Conservation (phyloP, 2,797 vertebrate species). For the Cyprinodon diabolis region DNA sequence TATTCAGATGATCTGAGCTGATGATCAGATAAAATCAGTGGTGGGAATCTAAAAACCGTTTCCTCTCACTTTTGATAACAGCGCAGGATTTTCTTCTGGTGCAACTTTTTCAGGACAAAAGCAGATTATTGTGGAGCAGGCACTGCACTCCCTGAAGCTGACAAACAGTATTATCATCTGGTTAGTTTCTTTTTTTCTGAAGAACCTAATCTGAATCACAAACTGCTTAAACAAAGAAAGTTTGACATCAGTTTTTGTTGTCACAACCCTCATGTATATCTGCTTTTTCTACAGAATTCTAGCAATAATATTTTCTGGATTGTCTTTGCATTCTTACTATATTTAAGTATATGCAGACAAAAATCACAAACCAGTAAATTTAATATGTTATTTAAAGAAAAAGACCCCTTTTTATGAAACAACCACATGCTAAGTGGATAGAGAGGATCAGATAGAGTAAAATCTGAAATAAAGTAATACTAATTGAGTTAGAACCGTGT, state of each 20-base stretch:
- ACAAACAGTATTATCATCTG: neutral
- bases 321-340: too few relatives aligned
- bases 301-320: neutral
- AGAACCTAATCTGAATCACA: constrained; percentile 2
- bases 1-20: neutral
- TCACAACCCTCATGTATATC: neutral
- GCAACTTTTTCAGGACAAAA: neutral
- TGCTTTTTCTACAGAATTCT: neutral
- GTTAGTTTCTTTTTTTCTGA: neutral
- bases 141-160: neutral
- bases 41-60: neutral
- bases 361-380: neutral
- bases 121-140: neutral
- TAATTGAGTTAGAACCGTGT: neutral
- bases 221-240: neutral
- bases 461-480: neutral
- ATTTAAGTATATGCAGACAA: neutral
- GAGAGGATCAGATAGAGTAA: neutral
- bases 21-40: constrained; percentile 3
- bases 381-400: neutral
- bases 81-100: neutral
- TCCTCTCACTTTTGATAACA: neutral
- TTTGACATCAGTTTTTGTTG: neutral
- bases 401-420: neutral
- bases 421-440: neutral